A percentile compares a stretch with the other conserved stretches of the same genome.
These are phyloP conservation scores for Calidris pugnax DNA, from an alignment of 2,113 vertebrate species.

Conservation along the genomic window DNA sequence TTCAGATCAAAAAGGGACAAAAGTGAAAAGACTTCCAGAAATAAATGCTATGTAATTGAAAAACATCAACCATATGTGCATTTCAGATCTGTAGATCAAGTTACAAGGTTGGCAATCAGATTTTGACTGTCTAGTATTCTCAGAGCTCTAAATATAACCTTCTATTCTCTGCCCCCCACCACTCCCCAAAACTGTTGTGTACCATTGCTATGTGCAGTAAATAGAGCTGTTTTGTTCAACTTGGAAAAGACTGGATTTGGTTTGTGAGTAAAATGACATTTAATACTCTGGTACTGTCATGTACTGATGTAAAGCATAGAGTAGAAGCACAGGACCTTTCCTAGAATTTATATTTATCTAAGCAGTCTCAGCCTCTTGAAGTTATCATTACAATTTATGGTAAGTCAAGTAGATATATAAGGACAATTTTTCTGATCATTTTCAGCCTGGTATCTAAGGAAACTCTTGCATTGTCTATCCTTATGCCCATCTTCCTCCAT, in stretches of 20 bases:
- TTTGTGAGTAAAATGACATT: neutral
- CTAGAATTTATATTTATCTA: neutral
- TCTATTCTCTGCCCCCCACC: neutral
- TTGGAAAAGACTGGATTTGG: neutral
- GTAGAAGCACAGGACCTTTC: neutral
- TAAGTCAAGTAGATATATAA: neutral
- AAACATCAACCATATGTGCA: slow-evolving; percentile 4
- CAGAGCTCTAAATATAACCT: slow-evolving; percentile 3
- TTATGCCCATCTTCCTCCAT: neutral
- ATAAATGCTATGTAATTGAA: slow-evolving; percentile 28
- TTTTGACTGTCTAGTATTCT: slow-evolving; percentile 32
- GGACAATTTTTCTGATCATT: neutral
- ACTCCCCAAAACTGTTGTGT: neutral
- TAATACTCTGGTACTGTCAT: neutral
- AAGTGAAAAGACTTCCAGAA: slow-evolving; percentile 29
- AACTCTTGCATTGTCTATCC: neutral
- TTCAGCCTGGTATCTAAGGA: neutral
- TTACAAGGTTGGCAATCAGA: slow-evolving; percentile 31
- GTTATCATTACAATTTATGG: neutral
- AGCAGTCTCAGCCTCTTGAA: neutral
- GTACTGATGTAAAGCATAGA: neutral
- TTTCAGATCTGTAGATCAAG: slow-evolving; percentile 26
- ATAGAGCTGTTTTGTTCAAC: neutral
- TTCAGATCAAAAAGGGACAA: slow-evolving; percentile 20
- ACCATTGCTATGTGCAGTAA: neutral